Evolutionary conservation across 2,113 vertebrate species (phyloP), one percentile per base, ranked within the genome.

Genomic region (Excalfactoria chinensis): DNA sequence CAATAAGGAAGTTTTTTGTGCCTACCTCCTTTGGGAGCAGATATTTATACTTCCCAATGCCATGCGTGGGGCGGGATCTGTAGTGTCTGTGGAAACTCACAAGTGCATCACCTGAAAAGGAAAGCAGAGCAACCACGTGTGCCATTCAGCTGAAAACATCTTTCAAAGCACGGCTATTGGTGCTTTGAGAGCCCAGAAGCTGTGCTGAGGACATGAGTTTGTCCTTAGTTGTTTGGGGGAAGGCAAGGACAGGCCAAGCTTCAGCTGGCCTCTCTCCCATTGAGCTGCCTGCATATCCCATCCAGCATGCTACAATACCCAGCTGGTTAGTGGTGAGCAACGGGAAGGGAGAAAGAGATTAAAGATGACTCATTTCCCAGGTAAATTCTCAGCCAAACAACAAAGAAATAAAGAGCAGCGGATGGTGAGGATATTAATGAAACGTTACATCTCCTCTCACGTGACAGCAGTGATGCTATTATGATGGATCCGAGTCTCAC

Each of bases 31-130:
- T 76, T 26, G 95, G 97, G 30, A 99, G 85, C 69, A 99, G 96
- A 79, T 99, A 89, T 60, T 92, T 98, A 88, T 97, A 99, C 84
- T 76, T 98, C 44, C 99, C 99, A 28, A 99, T 99, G 6, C 98
- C 98, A 25, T 99, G 98, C 0, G 98, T 98, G 1, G 99, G 98
- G 78, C 92, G 97, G 44, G 97, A 80, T 76, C 25, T 98, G 95
- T 99, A 98, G 44, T 97, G 96, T 56, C 98, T 98, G 20, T 82
- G 92, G 79, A 89, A 95, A n/a, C 60, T 86, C 77, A 95, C 32
- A 3, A 94, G 62, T 4, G 88, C 53, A 56, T 71, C 94, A 88
- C 93, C 98, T 98, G 67, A 14, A 94, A 91, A 37, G 49, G 18
- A 86, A 90, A 95, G 86, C 56, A 96, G 62, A 86, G 70, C 4